Evolutionary conservation across 2,113 vertebrate species (phyloP).

Genomic region (Bothrops jararaca): DNA sequence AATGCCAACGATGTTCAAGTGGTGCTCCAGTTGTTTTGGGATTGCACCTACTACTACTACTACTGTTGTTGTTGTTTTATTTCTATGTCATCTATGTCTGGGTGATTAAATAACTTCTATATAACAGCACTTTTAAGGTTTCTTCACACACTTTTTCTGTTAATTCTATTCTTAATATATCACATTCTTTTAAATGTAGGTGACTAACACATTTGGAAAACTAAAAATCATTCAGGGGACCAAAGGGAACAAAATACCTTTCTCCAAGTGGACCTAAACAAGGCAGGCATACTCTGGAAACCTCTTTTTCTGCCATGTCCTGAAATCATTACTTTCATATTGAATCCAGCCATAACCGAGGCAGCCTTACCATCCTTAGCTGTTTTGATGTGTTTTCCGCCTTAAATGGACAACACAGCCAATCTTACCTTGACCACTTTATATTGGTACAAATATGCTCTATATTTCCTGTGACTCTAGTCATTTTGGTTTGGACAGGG

Average conservation of each 20-base stretch:
- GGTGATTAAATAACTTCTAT: neutral
- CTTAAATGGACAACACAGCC: neutral
- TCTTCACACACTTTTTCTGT: neutral
- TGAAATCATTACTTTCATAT: neutral
- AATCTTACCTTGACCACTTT: neutral
- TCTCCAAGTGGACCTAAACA: neutral
- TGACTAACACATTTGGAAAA: neutral
- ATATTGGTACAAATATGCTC: neutral
- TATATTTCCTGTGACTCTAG: neutral
- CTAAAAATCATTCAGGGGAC: neutral
- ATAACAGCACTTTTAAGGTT: neutral
- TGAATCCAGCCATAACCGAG: neutral
- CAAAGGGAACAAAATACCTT: neutral
- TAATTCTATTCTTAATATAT: neutral
- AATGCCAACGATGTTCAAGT: no score
- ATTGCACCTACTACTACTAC: no score
- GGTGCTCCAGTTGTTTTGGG: no score
- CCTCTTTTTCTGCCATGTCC: neutral
- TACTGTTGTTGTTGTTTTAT: neutral
- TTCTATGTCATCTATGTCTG: neutral
- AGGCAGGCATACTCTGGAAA: neutral
- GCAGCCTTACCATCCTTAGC: neutral
- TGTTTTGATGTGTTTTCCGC: neutral
- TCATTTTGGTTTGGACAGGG: neutral
- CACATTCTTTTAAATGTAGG: neutral